Conservation (phyloP, 2,888 invertebrate species). For the Agrochola lota region DNA sequence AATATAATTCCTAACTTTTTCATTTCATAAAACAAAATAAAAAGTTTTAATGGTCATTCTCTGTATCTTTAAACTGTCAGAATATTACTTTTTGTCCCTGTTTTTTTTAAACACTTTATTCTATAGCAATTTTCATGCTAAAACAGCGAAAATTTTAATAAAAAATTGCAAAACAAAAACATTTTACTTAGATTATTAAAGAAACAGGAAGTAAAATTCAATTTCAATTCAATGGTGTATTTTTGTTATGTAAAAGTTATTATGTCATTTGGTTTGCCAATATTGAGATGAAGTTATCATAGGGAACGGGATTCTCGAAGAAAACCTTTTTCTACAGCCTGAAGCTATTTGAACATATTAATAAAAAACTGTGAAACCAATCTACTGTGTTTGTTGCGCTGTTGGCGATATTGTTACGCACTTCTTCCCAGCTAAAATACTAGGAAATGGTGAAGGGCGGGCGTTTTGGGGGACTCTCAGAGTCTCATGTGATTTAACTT, state of each 20-base stretch:
- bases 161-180: neutral
- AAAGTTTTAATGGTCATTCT: neutral
- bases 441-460: neutral
- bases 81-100: neutral
- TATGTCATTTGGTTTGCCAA: neutral
- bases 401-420: neutral
- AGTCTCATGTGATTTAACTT: too few species aligned
- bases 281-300: neutral
- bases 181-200: neutral
- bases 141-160: neutral
- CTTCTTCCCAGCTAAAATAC: neutral
- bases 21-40: conserved; percentile 1
- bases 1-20: conserved; percentile 24
- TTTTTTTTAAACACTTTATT: neutral
- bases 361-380: neutral
- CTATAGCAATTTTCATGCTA: neutral
- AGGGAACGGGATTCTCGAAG: neutral
- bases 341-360: neutral
- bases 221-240: too few species aligned
- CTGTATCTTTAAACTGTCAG: neutral
- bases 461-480: too few species aligned
- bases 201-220: neutral
- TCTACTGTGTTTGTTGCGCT: neutral
- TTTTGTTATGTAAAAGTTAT: neutral
- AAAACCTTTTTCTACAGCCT: neutral